phyloP scores from a whole-genome alignment of 2,888 invertebrate species.

The Heliothis peltigera region DNA sequence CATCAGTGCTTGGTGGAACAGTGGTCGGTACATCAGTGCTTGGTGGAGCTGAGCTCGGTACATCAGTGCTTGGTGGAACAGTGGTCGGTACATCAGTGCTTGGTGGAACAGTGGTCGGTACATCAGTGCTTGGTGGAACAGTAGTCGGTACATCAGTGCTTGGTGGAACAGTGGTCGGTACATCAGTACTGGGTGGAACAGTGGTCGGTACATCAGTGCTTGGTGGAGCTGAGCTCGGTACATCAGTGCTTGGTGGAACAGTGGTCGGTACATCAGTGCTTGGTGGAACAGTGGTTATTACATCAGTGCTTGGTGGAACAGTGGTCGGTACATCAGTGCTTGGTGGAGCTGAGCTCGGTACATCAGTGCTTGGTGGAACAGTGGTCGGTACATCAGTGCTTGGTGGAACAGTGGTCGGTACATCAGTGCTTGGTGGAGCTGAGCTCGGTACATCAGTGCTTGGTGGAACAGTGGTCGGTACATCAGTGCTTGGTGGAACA shows the following conservation, averaged over 20 bases:
- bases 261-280: background rate
- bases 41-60: no score
- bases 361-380: background rate
- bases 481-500: background rate
- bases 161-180: background rate
- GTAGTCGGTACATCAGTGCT: background rate
- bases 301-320: background rate
- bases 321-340: background rate
- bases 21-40: background rate
- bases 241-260: background rate
- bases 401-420: background rate
- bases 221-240: background rate
- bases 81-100: background rate
- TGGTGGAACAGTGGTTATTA: no score
- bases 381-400: background rate
- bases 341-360: background rate
- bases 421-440: background rate
- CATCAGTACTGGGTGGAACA: background rate
- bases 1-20: background rate
- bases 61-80: background rate
- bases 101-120: background rate
- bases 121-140: background rate
- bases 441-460: no score
- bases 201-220: background rate
- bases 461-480: background rate